Conservation (phyloP, 2,797 vertebrate genomes). For the Centroberyx gerrardi region DNA sequence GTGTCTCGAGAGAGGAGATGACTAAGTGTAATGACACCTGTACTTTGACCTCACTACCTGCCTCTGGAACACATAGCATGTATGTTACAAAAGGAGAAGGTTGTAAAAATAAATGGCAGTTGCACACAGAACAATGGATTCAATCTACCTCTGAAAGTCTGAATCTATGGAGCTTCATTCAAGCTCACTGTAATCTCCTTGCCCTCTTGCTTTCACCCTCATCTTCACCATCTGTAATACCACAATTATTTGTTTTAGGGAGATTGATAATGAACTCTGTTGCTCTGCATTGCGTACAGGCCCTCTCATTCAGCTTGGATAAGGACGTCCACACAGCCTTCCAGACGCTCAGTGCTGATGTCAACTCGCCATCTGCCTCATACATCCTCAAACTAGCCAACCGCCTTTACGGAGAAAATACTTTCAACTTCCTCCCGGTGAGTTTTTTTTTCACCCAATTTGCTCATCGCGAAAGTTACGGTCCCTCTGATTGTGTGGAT, state of each 20-base stretch:
- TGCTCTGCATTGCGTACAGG: slow-evolving; percentile 59
- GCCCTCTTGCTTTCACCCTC: not conserved
- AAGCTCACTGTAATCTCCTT: not conserved
- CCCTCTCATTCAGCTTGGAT: slow-evolving; percentile 79
- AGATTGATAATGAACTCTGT: not conserved
- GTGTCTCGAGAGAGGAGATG: slow-evolving; percentile 29
- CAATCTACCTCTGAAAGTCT: not conserved
- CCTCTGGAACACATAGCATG: slow-evolving; percentile 22
- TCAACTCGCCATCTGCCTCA: slow-evolving; percentile 86
- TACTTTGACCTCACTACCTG: slow-evolving; percentile 53
- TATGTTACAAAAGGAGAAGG: slow-evolving; percentile 33
- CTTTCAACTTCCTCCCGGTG: slow-evolving; percentile 86
- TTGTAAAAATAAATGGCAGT: not conserved
- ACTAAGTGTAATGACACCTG: slow-evolving; percentile 17
- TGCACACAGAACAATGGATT: not conserved
- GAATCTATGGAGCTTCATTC: not conserved
- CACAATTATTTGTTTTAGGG: not conserved
- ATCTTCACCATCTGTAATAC: not conserved
- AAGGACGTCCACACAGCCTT: slow-evolving; percentile 87
- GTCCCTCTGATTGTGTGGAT: not conserved
- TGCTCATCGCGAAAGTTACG: not conserved
- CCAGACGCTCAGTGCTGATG: slow-evolving; percentile 82
- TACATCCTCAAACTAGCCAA: slow-evolving; percentile 91
- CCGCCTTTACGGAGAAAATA: slow-evolving; percentile 92
- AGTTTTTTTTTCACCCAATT: slow-evolving; percentile 32